phyloP scores from a whole-genome alignment of 2,888 invertebrate species.

The Frankliniella fusca region DNA sequence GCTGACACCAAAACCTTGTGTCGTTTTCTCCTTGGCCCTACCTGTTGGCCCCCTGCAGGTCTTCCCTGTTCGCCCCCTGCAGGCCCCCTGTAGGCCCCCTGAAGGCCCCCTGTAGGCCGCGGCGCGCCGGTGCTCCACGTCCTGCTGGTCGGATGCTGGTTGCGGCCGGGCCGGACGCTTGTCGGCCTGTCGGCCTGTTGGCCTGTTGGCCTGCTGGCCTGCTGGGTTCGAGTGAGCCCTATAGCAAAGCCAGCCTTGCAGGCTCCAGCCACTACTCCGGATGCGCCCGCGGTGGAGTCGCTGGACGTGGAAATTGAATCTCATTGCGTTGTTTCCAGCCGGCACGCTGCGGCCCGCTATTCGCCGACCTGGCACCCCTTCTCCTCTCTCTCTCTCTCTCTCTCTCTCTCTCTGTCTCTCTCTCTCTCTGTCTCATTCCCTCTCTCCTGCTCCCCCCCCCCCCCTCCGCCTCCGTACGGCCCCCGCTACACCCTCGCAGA shows the following conservation, averaged over 20 bases:
- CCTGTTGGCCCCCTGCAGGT: too few species aligned
- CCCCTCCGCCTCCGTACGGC: not conserved
- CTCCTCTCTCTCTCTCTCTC: too few species aligned
- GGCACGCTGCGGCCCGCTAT: not conserved
- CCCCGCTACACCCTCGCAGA: too few species aligned
- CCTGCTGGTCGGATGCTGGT: not conserved
- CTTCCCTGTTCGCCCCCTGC: not conserved
- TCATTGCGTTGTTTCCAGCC: conserved; percentile 22
- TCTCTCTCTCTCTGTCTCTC: too few species aligned
- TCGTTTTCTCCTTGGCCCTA: too few species aligned
- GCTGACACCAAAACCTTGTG: too few species aligned
- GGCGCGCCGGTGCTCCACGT: not conserved
- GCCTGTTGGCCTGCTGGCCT: too few species aligned
- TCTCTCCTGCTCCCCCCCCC: conserved; percentile 1
- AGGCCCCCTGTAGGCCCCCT: not conserved
- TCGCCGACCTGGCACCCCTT: not conserved
- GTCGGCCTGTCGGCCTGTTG: too few species aligned
- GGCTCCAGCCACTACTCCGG: too few species aligned
- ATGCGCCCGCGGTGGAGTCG: not conserved
- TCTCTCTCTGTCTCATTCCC: too few species aligned
- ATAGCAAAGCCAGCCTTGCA: too few species aligned
- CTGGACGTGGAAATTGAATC: conserved; percentile 22
- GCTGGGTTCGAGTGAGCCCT: too few species aligned
- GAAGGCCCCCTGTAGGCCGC: not conserved
- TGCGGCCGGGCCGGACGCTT: not conserved